Percentiles rank a stretch among this genome's conserved stretches.
phyloP scores from a whole-genome alignment of 2,888 invertebrate species.

The Bellardia bayeri region DNA sequence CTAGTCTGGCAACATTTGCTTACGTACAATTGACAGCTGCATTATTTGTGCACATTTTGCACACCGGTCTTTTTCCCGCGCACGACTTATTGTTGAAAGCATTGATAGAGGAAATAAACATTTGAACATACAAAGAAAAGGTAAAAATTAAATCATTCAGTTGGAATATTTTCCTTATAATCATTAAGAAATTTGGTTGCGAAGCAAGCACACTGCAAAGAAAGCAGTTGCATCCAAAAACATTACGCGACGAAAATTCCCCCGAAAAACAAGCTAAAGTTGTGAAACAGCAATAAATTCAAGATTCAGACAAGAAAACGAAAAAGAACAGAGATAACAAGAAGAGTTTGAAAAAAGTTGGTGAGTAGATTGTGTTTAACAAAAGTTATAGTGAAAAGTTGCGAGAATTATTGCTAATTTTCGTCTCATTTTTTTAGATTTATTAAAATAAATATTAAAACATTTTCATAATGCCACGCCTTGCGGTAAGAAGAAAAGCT shows the following conservation, averaged over 20 bases:
- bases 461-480: slow-evolving; percentile 71
- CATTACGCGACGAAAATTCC: slow-evolving; percentile 2
- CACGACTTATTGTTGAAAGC: not conserved
- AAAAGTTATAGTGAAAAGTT: not conserved
- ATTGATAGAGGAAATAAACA: slow-evolving; percentile 31
- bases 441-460: not conserved
- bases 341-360: slow-evolving; percentile 4
- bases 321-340: not conserved
- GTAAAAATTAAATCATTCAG: not conserved
- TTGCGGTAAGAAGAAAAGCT: slow-evolving; percentile 74
- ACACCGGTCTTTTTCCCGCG: slow-evolving; percentile 69
- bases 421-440: not conserved
- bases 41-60: slow-evolving; percentile 52
- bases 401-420: not conserved
- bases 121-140: not conserved
- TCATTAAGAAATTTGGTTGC: slow-evolving; percentile 21
- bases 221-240: slow-evolving; percentile 32
- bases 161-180: not conserved
- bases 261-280: not conserved
- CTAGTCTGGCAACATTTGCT: slow-evolving; percentile 15
- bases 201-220: not conserved
- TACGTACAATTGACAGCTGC: slow-evolving; percentile 46
- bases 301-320: not conserved
- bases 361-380: slow-evolving; percentile 20
- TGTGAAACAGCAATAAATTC: not conserved